Conservation (phyloP, 1,140 invertebrate genomes). For the Ylistrum balloti region DNA sequence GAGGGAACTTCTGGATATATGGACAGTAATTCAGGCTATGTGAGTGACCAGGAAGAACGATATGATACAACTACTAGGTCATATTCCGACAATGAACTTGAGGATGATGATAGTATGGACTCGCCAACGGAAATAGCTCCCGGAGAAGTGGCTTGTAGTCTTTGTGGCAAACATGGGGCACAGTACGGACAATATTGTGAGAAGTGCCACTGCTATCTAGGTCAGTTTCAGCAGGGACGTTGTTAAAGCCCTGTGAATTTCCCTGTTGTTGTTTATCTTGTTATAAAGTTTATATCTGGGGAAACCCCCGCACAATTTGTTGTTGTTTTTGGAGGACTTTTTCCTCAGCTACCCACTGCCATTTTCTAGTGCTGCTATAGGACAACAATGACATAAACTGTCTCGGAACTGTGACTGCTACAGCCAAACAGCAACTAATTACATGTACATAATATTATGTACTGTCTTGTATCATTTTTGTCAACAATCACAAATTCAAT, state of each 20-base stretch:
- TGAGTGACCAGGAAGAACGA: slow-evolving; percentile 72
- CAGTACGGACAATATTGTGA: slow-evolving; percentile 67
- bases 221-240: slow-evolving; percentile 59
- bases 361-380: slow-evolving; percentile 34
- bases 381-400: slow-evolving; percentile 16
- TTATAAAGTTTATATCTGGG: background rate
- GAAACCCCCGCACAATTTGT: background rate
- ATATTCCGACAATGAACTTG: slow-evolving; percentile 67
- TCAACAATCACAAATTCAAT: background rate
- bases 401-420: background rate
- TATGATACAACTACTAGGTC: slow-evolving; percentile 41
- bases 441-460: background rate
- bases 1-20: slow-evolving; percentile 60
- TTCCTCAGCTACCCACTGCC: slow-evolving; percentile 20
- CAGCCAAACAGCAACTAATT: background rate
- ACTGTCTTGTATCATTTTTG: background rate
- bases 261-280: background rate
- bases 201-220: slow-evolving; percentile 75
- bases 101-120: slow-evolving; percentile 71
- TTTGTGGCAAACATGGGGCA: slow-evolving; percentile 72
- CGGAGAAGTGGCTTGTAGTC: slow-evolving; percentile 67
- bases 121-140: slow-evolving; percentile 54
- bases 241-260: background rate
- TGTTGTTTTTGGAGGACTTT: slow-evolving; percentile 6
- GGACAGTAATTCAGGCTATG: slow-evolving; percentile 65